Evolutionary conservation across 2,113 vertebrate species (phyloP).

Genomic region (Lepisosteus osseus): DNA sequence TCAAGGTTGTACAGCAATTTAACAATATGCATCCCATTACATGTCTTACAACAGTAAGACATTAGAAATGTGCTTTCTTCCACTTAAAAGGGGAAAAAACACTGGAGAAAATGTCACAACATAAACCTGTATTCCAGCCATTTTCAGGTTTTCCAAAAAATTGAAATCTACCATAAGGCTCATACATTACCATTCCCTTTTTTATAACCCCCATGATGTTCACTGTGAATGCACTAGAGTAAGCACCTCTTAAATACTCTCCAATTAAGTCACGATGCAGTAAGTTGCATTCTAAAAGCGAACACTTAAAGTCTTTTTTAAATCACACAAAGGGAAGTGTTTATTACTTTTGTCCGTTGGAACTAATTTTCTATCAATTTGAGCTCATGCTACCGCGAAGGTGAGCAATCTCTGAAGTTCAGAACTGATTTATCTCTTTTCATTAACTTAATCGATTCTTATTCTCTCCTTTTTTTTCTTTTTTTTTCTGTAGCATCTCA

Average conservation of each 20-base stretch:
- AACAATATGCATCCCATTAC: slow-evolving; percentile 16
- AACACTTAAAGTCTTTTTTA: slow-evolving; percentile 16
- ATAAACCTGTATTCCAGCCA: too few species aligned
- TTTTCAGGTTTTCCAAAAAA: too few species aligned
- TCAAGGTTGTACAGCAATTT: slow-evolving; percentile 19
- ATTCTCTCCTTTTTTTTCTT: slow-evolving; percentile 2
- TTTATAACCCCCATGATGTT: too few species aligned
- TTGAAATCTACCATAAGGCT: too few species aligned
- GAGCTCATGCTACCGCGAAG: slow-evolving; percentile 25
- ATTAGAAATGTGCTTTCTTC: background rate
- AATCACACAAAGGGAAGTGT: slow-evolving; percentile 26
- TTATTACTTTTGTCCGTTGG: slow-evolving; percentile 31
- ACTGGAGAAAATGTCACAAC: too few species aligned
- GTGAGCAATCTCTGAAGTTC: slow-evolving; percentile 33
- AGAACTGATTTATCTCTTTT: slow-evolving; percentile 35
- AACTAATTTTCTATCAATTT: slow-evolving; percentile 34
- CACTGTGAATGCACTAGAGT: background rate
- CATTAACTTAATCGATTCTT: slow-evolving; percentile 33
- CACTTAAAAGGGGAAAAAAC: too few species aligned
- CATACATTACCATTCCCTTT: too few species aligned
- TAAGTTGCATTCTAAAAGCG: background rate
- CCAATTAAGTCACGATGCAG: slow-evolving; percentile 15
- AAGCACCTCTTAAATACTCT: slow-evolving; percentile 11
- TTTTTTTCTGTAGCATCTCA: slow-evolving; percentile 1
- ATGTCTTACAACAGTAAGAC: slow-evolving; percentile 1